Evolutionary conservation across 2,888 invertebrate genomes (phyloP).

Genomic region (Parnassius smintheus): DNA sequence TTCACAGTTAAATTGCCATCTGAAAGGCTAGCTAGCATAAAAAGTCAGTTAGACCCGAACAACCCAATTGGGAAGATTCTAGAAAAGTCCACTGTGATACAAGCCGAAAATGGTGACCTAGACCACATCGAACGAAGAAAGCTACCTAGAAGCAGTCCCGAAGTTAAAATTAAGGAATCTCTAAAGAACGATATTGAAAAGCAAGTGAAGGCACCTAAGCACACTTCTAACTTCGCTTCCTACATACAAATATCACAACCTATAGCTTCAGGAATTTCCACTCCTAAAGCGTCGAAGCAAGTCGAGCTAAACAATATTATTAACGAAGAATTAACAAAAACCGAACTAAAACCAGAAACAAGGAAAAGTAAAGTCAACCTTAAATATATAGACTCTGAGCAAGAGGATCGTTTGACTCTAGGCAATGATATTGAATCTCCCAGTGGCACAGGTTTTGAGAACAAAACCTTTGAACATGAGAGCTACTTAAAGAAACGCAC

Average conservation of each 20-base stretch:
- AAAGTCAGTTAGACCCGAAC: conserved; percentile 74
- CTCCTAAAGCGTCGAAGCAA: conserved; percentile 45
- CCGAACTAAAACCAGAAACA: conserved; percentile 42
- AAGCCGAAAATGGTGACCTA: conserved; percentile 68
- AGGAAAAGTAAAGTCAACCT: conserved; percentile 52
- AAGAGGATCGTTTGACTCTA: conserved; percentile 55
- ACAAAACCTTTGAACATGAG: conserved; percentile 74
- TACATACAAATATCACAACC: conserved; percentile 81
- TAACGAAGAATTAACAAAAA: conserved; percentile 45
- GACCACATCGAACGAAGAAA: conserved; percentile 49
- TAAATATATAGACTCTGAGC: conserved; percentile 68
- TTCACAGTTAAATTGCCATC: conserved; percentile 63
- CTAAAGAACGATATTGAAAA: conserved; percentile 69
- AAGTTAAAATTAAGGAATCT: conserved; percentile 48
- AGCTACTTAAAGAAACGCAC: conserved; percentile 70
- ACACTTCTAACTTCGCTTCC: conserved; percentile 82
- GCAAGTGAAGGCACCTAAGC: conserved; percentile 72
- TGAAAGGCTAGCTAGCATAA: conserved; percentile 69
- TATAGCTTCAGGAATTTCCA: conserved; percentile 66
- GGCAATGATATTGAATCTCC: conserved; percentile 74
- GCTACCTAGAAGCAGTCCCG: conserved; percentile 45
- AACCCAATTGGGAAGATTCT: conserved; percentile 77
- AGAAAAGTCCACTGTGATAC: conserved; percentile 76
- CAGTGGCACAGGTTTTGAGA: conserved; percentile 73
- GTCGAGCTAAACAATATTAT: conserved; percentile 45